phyloP scores from a whole-genome alignment of 2,113 vertebrate species.

The Cygnus buccinator region DNA sequence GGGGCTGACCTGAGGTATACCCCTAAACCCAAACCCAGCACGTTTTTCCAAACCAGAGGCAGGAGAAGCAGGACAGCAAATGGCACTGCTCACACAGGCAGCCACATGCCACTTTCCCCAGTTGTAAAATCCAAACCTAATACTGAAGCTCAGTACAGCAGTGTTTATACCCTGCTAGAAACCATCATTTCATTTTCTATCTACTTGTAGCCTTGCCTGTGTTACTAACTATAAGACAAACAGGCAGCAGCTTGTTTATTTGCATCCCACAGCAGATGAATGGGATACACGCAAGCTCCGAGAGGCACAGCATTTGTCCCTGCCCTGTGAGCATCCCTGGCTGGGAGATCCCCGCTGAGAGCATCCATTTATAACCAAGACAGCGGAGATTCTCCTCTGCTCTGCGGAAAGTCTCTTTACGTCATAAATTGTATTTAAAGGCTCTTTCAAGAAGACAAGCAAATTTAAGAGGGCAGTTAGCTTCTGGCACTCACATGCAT shows the following conservation, averaged over 20 bases:
- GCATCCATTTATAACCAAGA: background rate
- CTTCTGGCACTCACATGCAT: slow-evolving; percentile 47
- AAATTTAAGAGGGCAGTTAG: slow-evolving; percentile 63
- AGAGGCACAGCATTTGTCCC: background rate
- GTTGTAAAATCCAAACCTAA: rapidly evolving
- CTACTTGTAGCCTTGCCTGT: background rate
- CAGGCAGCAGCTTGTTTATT: background rate
- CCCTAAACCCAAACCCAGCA: background rate
- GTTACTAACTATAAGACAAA: background rate
- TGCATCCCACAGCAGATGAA: background rate
- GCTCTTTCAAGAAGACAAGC: slow-evolving; percentile 46
- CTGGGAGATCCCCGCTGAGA: background rate
- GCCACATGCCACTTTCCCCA: rapidly evolving
- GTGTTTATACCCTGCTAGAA: background rate
- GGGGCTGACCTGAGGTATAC: background rate
- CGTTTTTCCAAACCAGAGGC: background rate
- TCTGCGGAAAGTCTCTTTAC: background rate
- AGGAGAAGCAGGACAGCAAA: background rate
- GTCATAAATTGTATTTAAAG: slow-evolving; percentile 53
- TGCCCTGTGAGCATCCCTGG: background rate
- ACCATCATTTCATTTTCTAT: background rate
- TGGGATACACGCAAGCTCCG: background rate
- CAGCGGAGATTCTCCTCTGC: slow-evolving; percentile 20
- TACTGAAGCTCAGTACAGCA: rapidly evolving
- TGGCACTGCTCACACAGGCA: background rate